Base-by-base conservation (phyloP, 2,888 invertebrate species). In the Drosophila nr. perissopoda region DNA sequence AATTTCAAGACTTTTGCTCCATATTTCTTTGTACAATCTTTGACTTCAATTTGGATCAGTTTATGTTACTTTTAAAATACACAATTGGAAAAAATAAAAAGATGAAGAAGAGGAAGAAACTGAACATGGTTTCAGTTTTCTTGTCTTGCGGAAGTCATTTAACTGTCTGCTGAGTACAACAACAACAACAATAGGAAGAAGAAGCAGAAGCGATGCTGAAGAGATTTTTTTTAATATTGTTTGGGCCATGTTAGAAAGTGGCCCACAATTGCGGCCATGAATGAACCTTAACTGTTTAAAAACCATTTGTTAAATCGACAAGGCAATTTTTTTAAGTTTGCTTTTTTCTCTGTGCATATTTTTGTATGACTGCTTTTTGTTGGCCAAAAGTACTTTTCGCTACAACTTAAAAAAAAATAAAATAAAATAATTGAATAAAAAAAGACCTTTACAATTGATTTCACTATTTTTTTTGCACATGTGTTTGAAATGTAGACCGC, bases 231-330 rank as follows among this genome's bases (percentile, higher is more conserved):
- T 60, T 60, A 68, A 70, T 85, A 70, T 67, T 74, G 80, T 83
- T 77, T 36, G 75, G 84, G 78, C 75, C 84, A 84, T 61, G 78
- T 74, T 88, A 70, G 85, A 85, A 85, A 85, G 88, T 86, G 70
- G 78, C 78, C 80, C 68, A 63, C 81, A 85, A 83, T 88, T 85
- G 83, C 71, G 79, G 70, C 73, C 71, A 70, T 54, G 16, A 46
- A 46, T 25, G 8, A 46, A 46, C 25, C 25, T 1, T 46, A 16
- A 46, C 46, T 46, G 46, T 16, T 46, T 25, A 62, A 64, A 74
- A 76, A 65, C 29, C 79, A 79, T 79, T 79, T 79, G 72, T 65
- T 56, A 66, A 58, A 70, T 59, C 52, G 60, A 51, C 76, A 52
- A 70, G 77, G 52, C 63, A 67, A 34, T 64, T 70, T 52, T 68